Conservation (phyloP, 2,797 vertebrate species). For the Pantherophis alleghaniensis region DNA sequence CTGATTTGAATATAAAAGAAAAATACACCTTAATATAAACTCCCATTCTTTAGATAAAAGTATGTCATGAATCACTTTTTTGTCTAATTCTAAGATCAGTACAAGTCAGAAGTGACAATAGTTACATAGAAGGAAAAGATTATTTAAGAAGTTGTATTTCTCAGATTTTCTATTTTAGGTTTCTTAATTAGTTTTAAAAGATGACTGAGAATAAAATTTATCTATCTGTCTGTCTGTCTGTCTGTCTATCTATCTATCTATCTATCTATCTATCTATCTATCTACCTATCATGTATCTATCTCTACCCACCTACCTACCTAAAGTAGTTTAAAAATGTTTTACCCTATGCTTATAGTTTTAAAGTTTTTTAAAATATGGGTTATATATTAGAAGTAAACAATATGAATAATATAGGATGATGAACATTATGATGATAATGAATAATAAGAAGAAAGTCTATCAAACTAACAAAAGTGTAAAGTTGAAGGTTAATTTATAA, state of each 20-base stretch:
- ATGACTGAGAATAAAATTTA: neutral
- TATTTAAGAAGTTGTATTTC: neutral
- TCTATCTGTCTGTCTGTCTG: too few species aligned
- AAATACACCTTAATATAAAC: neutral
- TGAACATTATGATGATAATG: neutral
- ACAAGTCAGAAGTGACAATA: neutral
- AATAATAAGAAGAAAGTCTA: neutral
- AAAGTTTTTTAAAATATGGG: neutral
- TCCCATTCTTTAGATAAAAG: neutral
- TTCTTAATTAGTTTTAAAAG: neutral
- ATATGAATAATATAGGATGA: neutral
- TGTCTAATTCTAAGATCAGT: neutral
- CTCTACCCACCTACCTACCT: too few species aligned
- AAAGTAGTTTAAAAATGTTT: neutral
- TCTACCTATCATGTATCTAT: too few species aligned
- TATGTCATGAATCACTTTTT: neutral
- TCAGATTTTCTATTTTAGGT: neutral
- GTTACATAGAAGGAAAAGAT: neutral
- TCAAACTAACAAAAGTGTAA: slow-evolving; percentile 1
- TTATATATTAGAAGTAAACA: neutral
- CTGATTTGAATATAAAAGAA: neutral
- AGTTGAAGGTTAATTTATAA: neutral
- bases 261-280: too few species aligned
- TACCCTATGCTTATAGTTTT: neutral
- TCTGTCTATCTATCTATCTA: too few species aligned